Evolutionary conservation across 2,888 invertebrate species (phyloP), one percentile per base, ranked within the genome.

Genomic region (Pollenia griseotomentosa): DNA sequence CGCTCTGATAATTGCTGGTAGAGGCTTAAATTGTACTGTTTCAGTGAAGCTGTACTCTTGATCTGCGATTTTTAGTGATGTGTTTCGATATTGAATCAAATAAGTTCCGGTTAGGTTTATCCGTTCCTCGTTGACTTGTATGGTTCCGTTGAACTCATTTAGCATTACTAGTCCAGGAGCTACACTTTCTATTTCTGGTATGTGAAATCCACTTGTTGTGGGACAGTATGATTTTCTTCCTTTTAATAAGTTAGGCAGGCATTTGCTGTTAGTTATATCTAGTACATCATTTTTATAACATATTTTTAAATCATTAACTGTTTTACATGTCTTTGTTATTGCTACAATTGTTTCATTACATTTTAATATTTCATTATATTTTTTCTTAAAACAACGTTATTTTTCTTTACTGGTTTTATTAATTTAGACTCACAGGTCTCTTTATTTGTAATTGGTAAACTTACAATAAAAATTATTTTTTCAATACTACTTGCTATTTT

Each of bases 201-300:
- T 65, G 46, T 65, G 46, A 23, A 12, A 46, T 12, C 65, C 65
- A n/a, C 48, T 68, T 51, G 66, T 68, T 10, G 10, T 23, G n/a
- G 51, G 1, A 68, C 66, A 68, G 48, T 68, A 51, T 68, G 66
- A 68, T 51, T 68, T 68, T 42, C n/a, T 63, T 16, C 61, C 61
- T 9, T 42, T 63, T n/a, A 63, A 6, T 42, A 63, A 9, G 7
- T 66, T 66, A 66, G 66, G 66, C 48, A 66, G 19, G 14, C 66
- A 66, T 66, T 66, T 66, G 12, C 19, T 12, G 7, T 65, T 65
- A 19, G 44, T 46, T 46, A 44, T 65, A 44, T 63, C 63, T 63
- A 65, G 19, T n/a, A 65, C n/a, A 46, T 65, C 19, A 57, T 57
- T 19, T 10, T 57, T 46, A 12, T 65, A 7, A 12, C 46, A 65